These are phyloP conservation scores for Hippocampus kuda DNA, from an alignment of 2,797 vertebrate species.

Conservation along the genomic window DNA sequence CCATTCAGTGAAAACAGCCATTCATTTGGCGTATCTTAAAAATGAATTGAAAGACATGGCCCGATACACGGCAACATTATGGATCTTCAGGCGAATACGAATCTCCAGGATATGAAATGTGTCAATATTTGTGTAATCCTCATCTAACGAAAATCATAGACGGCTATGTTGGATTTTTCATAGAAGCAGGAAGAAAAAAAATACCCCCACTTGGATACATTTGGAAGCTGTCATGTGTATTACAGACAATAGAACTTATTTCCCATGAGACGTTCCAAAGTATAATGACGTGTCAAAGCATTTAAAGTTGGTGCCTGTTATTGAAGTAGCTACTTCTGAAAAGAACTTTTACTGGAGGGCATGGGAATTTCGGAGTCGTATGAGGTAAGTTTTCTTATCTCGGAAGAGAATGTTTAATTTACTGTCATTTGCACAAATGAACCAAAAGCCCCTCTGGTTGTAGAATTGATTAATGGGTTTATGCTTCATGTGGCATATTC, in stretches of 20 bases:
- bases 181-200: too few species aligned
- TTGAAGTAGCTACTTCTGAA: background rate
- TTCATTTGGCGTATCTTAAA: background rate
- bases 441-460: conserved; percentile 28
- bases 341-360: background rate
- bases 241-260: background rate
- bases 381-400: background rate
- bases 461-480: conserved; percentile 48
- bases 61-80: background rate
- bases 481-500: conserved; percentile 40
- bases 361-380: background rate
- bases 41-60: background rate
- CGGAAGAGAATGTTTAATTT: conserved; percentile 14
- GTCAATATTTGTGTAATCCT: background rate
- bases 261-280: background rate
- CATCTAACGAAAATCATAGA: background rate
- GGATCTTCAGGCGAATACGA: background rate
- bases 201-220: background rate
- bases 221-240: background rate
- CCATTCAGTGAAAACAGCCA: conserved; percentile 1
- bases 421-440: conserved; percentile 15
- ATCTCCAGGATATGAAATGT: background rate
- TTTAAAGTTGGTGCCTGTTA: conserved; percentile 1
- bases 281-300: conserved; percentile 2
- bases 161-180: background rate